These are phyloP conservation scores for Oscheius myriophilus DNA, from an alignment of 2,888 invertebrate species.

Conservation along the genomic window DNA sequence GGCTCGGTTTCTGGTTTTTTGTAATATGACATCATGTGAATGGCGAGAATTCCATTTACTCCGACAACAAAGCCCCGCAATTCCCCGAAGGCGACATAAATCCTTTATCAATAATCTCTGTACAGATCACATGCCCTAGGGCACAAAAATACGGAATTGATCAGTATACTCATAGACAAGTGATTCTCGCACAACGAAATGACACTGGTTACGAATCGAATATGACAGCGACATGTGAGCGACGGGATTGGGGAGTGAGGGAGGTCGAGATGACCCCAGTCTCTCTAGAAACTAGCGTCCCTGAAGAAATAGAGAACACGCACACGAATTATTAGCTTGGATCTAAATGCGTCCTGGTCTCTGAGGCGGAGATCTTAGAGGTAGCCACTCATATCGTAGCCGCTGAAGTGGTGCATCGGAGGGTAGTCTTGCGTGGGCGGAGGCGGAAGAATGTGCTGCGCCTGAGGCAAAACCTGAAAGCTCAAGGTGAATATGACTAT, in stretches of 20 bases:
- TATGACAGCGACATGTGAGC: slow-evolving; percentile 11
- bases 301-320: slow-evolving; percentile 14
- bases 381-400: slow-evolving; percentile 24
- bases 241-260: too few species aligned
- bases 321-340: slow-evolving; percentile 6
- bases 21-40: too few species aligned
- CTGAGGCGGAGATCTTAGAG: slow-evolving; percentile 17
- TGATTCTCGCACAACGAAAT: slow-evolving; percentile 19
- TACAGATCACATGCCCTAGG: slow-evolving; percentile 18
- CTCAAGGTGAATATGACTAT: too few species aligned
- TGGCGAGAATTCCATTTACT: too few species aligned
- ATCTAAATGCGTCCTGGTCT: too few species aligned
- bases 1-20: too few species aligned
- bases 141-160: slow-evolving; percentile 17
- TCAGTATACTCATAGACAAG: slow-evolving; percentile 7
- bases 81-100: not conserved
- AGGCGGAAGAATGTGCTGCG: slow-evolving; percentile 4
- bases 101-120: slow-evolving; percentile 13
- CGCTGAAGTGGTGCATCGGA: slow-evolving; percentile 19
- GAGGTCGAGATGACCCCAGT: slow-evolving; percentile 8
- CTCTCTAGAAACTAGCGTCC: slow-evolving; percentile 24
- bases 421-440: slow-evolving; percentile 4
- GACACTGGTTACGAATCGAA: slow-evolving; percentile 20
- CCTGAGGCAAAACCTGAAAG: not conserved
- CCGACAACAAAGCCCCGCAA: too few species aligned